These are phyloP conservation scores for Alectura lathami DNA, from an alignment of 2,113 vertebrate genomes.

Conservation along the genomic window DNA sequence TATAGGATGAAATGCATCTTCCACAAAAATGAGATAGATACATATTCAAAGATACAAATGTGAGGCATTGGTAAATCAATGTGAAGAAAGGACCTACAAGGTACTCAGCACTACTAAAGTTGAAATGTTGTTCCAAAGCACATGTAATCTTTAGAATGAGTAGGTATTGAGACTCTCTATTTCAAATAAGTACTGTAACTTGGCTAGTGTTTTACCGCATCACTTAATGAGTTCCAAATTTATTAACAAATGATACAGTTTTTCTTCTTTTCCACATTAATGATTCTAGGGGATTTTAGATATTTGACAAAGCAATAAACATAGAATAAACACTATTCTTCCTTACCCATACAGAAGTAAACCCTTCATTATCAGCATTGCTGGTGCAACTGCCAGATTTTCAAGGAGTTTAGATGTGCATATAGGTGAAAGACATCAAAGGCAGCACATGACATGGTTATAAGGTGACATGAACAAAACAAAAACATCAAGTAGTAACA, in stretches of 20 bases:
- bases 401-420: accelerated
- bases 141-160: not conserved
- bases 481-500: not conserved
- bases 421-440: not conserved
- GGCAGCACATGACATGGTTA: not conserved
- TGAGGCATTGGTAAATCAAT: not conserved
- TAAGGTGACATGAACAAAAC: not conserved
- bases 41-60: not conserved
- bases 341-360: not conserved
- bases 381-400: not conserved
- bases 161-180: not conserved
- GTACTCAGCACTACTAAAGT: not conserved
- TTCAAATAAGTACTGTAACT: not conserved
- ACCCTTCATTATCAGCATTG: not conserved
- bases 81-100: not conserved
- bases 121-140: not conserved
- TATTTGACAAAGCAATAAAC: not conserved
- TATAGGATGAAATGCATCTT: not conserved
- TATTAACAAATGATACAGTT: accelerated
- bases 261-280: not conserved
- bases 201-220: not conserved
- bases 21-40: not conserved
- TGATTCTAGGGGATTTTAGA: not conserved
- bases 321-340: accelerated
- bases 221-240: not conserved